A percentile compares a stretch with the other conserved stretches of the same genome.
Evolutionary conservation across 2,888 invertebrate genomes (phyloP).

Genomic region (Tineola bisselliella): DNA sequence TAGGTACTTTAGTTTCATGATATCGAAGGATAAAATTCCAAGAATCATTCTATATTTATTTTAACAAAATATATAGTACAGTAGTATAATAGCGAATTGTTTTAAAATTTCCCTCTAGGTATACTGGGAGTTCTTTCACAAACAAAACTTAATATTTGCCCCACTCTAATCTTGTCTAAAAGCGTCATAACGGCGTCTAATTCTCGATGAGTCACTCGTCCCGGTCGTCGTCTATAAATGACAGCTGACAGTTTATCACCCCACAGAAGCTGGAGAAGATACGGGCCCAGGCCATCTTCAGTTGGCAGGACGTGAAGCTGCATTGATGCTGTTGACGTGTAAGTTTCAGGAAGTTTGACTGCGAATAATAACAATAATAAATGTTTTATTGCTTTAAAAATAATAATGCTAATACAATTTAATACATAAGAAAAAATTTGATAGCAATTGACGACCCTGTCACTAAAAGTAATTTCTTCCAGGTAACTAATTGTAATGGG

Average conservation of each 20-base stretch:
- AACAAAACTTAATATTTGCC: background rate
- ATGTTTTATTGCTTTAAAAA: too few relatives aligned
- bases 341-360: constrained; percentile 24
- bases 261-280: constrained; percentile 49
- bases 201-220: constrained; percentile 7
- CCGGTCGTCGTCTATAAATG: constrained; percentile 31
- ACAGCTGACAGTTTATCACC: constrained; percentile 44
- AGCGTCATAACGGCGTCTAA: background rate
- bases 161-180: background rate
- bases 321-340: constrained; percentile 25
- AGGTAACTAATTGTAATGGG: too few relatives aligned
- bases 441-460: too few relatives aligned
- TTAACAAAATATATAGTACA: too few relatives aligned
- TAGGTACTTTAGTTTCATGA: too few relatives aligned
- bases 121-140: constrained; percentile 3
- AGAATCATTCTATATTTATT: background rate
- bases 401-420: too few relatives aligned
- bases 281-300: constrained; percentile 26
- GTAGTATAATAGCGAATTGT: too few relatives aligned
- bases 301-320: constrained; percentile 41
- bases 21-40: too few relatives aligned
- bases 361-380: background rate
- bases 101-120: background rate
- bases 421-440: too few relatives aligned
- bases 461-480: too few relatives aligned